Percentiles rank a stretch among this genome's conserved stretches.
Evolutionary conservation across 2,797 vertebrate genomes (phyloP).

Genomic region (Epinephelus malabaricus): DNA sequence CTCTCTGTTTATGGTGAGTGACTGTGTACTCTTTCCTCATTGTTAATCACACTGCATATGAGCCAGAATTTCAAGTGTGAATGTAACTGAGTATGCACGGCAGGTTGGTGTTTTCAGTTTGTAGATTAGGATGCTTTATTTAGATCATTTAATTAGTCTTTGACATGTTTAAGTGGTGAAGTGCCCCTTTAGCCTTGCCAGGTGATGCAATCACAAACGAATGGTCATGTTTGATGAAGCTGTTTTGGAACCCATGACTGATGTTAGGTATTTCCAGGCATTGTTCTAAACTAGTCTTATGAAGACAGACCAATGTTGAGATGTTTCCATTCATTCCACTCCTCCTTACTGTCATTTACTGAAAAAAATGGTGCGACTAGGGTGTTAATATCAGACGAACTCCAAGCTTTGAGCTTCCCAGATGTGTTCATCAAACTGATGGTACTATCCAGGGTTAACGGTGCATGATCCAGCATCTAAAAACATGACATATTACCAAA

Average conservation of each 20-base stretch:
- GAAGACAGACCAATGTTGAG: background rate
- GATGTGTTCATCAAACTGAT: no score
- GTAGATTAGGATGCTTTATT: background rate
- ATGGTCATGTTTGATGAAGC: background rate
- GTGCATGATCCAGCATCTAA: no score
- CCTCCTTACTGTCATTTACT: background rate
- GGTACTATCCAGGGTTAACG: no score
- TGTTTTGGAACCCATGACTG: background rate
- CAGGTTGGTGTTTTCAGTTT: background rate
- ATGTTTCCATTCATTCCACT: background rate
- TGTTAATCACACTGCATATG: background rate
- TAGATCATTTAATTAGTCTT: background rate
- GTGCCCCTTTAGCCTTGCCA: background rate
- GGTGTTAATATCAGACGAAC: no score
- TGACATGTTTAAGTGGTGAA: background rate
- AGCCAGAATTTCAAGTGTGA: no score
- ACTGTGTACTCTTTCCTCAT: background rate
- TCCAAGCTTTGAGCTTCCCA: no score
- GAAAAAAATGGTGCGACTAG: no score
- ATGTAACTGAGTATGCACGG: background rate
- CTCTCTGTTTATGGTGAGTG: conserved; percentile 79
- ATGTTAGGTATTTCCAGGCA: background rate
- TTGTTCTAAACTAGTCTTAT: background rate
- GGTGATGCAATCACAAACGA: background rate
- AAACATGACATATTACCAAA: no score